Percentiles rank a stretch among this genome's conserved stretches.
Conservation (phyloP, 2,113 vertebrate genomes). For the Larimichthys crocea region DNA sequence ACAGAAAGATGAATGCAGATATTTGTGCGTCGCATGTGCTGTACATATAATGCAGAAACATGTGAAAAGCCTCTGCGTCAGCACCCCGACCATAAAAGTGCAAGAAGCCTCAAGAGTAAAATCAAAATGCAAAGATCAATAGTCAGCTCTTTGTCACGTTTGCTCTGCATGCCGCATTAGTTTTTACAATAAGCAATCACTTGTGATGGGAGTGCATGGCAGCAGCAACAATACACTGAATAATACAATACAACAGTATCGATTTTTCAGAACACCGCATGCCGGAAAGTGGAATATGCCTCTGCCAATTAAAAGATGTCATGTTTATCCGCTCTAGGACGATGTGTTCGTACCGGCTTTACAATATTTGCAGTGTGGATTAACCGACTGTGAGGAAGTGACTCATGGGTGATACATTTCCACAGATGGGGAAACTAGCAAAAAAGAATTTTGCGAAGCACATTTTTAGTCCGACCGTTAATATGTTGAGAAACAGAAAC, state of each 20-base stretch:
- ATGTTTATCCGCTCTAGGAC: constrained; percentile 42
- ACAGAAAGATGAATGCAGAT: constrained; percentile 17
- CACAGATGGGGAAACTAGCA: constrained; percentile 11
- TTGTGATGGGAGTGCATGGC: constrained; percentile 38
- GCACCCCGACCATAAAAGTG: not conserved
- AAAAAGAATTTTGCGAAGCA: not conserved
- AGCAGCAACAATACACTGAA: constrained; percentile 52
- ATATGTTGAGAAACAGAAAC: not conserved
- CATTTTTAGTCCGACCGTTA: not conserved
- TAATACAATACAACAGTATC: constrained; percentile 54
- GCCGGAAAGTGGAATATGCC: constrained; percentile 9
- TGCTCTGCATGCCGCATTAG: constrained; percentile 55
- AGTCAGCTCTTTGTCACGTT: constrained; percentile 55
- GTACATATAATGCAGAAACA: constrained; percentile 19
- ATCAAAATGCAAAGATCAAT: constrained; percentile 64
- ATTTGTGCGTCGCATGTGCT: not conserved
- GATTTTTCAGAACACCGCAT: constrained; percentile 44
- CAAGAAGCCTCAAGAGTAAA: constrained; percentile 46
- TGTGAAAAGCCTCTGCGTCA: constrained; percentile 24
- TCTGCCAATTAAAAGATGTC: constrained; percentile 44
- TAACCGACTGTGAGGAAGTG: constrained; percentile 24
- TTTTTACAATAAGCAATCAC: constrained; percentile 53
- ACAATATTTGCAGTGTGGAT: constrained; percentile 38
- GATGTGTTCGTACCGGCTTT: constrained; percentile 41
- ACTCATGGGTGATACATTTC: not conserved